Evolutionary conservation across 30 jellyfish, hydroid and myxozoan species (phyloP).

Genomic region (Pseudorhiza aurosa): DNA sequence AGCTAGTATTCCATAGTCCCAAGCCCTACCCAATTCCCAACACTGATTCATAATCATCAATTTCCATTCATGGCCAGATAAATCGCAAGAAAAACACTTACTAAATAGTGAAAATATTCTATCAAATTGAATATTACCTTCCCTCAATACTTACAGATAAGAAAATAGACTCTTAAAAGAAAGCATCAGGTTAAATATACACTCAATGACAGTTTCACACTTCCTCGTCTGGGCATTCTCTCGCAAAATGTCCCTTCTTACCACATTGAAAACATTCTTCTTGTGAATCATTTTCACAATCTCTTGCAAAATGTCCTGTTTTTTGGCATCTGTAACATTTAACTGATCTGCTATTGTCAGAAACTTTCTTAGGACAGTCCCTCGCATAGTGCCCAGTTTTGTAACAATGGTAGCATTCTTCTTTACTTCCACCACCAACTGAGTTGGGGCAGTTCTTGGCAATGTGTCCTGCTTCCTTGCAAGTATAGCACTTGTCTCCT

Average conservation of each 20-base stretch:
- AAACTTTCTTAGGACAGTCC: constrained; percentile 73
- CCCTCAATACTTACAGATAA: constrained; percentile 24
- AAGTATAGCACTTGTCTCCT: constrained; percentile 84
- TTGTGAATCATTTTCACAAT: constrained; percentile 43
- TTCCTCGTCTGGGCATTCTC: constrained; percentile 72
- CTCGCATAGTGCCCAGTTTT: constrained; percentile 92
- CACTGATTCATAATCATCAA: no score
- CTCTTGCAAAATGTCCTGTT: constrained; percentile 84
- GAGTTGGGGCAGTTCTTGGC: constrained; percentile 74
- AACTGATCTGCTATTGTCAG: constrained; percentile 22
- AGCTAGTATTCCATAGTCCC: no score
- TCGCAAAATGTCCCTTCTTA: constrained; percentile 89
- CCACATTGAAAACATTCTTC: constrained; percentile 81
- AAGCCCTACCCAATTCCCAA: no score
- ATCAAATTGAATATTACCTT: constrained; percentile 2
- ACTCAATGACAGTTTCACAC: constrained; percentile 3
- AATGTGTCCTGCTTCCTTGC: constrained; percentile 84
- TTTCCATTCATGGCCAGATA: no score
- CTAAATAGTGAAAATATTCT: neutral
- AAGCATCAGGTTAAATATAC: neutral
- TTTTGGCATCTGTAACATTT: constrained; percentile 80
- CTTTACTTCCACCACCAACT: constrained; percentile 21
- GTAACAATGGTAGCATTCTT: constrained; percentile 79
- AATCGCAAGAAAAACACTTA: no score
- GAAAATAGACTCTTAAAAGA: constrained; percentile 50